phyloP scores from a whole-genome alignment of 1,140 invertebrate genomes.

The Magallana gigas region DNA sequence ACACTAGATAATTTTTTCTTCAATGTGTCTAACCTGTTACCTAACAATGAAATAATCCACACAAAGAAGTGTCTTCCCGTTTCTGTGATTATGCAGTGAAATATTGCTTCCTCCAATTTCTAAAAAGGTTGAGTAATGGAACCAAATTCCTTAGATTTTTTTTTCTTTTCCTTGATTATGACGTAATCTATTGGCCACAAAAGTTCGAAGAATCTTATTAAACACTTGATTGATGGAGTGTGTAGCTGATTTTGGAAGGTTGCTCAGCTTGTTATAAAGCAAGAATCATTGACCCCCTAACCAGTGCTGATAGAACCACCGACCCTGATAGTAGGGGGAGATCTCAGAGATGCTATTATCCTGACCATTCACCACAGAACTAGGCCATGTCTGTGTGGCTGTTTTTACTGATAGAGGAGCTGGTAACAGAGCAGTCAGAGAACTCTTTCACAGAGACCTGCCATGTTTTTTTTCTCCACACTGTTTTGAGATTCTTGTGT shows the following conservation, averaged over 20 bases:
- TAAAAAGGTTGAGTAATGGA: neutral
- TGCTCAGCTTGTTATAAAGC: neutral
- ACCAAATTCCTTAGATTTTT: neutral
- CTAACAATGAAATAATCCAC: neutral
- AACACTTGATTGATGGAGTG: neutral
- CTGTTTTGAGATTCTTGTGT: neutral
- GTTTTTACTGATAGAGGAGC: neutral
- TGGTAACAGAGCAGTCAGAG: neutral
- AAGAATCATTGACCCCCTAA: neutral
- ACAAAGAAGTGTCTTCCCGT: neutral
- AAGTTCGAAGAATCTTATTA: neutral
- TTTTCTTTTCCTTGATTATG: neutral
- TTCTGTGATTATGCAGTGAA: neutral
- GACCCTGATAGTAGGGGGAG: neutral
- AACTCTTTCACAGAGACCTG: neutral
- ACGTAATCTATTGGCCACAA: neutral
- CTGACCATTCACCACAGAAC: slow-evolving; percentile 19
- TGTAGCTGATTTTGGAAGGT: neutral
- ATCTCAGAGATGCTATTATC: neutral
- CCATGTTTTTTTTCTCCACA: slow-evolving; percentile 18
- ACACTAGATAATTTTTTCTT: neutral
- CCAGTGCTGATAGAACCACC: neutral
- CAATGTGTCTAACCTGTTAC: slow-evolving; percentile 2
- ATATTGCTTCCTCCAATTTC: neutral
- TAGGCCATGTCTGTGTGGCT: neutral